Evolutionary conservation across 2,797 vertebrate genomes (phyloP).

Genomic region (Champsocephalus esox): DNA sequence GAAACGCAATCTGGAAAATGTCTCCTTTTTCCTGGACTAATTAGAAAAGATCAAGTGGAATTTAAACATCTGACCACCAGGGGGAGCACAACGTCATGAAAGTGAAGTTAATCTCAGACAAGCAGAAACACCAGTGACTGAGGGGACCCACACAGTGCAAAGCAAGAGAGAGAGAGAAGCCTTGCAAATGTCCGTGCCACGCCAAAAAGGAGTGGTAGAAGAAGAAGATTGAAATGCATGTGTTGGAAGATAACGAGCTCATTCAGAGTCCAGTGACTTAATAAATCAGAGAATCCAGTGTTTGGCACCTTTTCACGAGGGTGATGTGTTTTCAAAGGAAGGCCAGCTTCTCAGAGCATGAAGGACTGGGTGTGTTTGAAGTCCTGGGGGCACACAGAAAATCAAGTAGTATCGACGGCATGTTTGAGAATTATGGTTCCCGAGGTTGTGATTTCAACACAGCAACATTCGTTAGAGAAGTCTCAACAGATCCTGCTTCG

Average conservation of each 20-base stretch:
- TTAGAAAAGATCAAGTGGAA: slow-evolving; percentile 13
- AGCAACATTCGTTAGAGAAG: slow-evolving; percentile 13
- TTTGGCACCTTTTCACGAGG: slow-evolving; percentile 63
- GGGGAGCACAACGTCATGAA: slow-evolving; percentile 60
- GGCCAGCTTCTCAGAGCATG: slow-evolving; percentile 84
- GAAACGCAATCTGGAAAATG: slow-evolving; percentile 4
- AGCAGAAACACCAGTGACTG: slow-evolving; percentile 39
- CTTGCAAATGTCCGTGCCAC: slow-evolving; percentile 27
- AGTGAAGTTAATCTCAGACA: slow-evolving; percentile 33
- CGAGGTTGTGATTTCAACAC: not conserved
- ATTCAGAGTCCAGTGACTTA: slow-evolving; percentile 47
- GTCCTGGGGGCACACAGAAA: slow-evolving; percentile 81
- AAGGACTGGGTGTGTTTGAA: slow-evolving; percentile 99
- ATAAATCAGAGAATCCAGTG: slow-evolving; percentile 45
- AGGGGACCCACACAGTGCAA: slow-evolving; percentile 45
- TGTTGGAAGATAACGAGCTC: slow-evolving; percentile 51
- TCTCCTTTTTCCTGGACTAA: not conserved
- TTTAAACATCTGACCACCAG: slow-evolving; percentile 63
- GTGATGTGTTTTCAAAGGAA: slow-evolving; percentile 36
- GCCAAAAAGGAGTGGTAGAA: not conserved
- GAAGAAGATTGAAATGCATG: slow-evolving; percentile 35
- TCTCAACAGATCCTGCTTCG: not conserved
- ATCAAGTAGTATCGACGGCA: not conserved
- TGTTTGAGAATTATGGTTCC: not conserved
- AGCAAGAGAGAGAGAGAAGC: slow-evolving; percentile 45